A percentile compares a stretch with the other conserved stretches of the same genome.
phyloP scores from a whole-genome alignment of 1,140 invertebrate genomes.

The Eulimnadia texana region DNA sequence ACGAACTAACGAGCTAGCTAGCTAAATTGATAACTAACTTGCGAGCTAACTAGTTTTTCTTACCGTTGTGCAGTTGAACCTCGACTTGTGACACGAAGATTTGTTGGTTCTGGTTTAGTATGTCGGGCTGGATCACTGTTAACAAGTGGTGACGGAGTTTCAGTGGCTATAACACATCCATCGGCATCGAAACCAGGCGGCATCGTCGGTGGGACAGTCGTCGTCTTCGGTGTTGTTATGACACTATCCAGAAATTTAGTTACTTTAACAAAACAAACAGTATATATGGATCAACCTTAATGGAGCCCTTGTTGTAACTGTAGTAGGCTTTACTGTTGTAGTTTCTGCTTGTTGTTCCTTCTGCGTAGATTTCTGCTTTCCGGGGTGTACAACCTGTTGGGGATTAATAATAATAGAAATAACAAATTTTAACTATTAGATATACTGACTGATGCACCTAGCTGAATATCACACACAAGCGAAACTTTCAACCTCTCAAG shows the following conservation, averaged over 20 bases:
- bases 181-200: neutral
- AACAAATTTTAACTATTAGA: too few species aligned
- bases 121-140: neutral
- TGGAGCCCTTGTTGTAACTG: neutral
- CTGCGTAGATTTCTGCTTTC: conserved; percentile 7
- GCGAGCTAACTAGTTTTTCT: neutral
- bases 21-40: too few species aligned
- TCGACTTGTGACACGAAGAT: neutral
- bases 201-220: neutral
- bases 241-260: neutral
- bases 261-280: neutral
- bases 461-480: too few species aligned
- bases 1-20: too few species aligned
- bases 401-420: neutral
- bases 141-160: neutral
- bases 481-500: too few species aligned
- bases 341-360: neutral
- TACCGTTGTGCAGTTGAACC: neutral
- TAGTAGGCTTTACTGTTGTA: neutral
- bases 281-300: neutral
- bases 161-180: neutral
- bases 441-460: too few species aligned
- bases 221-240: neutral
- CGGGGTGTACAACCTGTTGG: conserved; percentile 9
- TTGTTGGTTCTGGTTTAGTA: neutral